Percentiles rank a stretch among this genome's conserved stretches.
Conservation (phyloP, 2,113 vertebrate genomes). For the Lycocorax pyrrhopterus region DNA sequence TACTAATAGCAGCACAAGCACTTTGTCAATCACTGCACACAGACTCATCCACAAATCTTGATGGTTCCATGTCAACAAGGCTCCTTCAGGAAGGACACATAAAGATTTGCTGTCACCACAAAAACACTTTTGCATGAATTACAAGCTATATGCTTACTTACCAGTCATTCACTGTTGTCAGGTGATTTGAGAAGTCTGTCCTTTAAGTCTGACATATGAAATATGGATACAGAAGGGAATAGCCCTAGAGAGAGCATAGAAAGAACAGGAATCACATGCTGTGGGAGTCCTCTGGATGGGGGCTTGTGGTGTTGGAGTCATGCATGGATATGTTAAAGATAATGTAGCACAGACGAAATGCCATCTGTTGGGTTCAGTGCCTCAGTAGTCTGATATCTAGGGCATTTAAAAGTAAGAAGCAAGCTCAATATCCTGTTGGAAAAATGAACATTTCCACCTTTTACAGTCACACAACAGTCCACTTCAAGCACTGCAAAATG, state of each 20-base stretch:
- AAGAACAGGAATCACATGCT: not conserved
- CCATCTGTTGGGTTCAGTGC: not conserved
- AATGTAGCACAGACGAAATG: not conserved
- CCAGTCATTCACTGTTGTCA: slow-evolving; percentile 38
- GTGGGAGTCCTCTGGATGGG: not conserved
- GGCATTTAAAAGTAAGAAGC: not conserved
- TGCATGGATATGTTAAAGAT: not conserved
- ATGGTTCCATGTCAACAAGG: not conserved
- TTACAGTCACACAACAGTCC: not conserved
- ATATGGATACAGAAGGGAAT: not conserved
- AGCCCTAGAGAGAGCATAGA: not conserved
- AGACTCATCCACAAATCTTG: slow-evolving; percentile 37
- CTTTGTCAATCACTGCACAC: slow-evolving; percentile 42
- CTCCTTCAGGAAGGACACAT: not conserved
- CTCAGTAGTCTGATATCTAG: not conserved
- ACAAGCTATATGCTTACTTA: slow-evolving; percentile 37
- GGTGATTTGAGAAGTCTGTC: slow-evolving; percentile 43
- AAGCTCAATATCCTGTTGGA: not conserved
- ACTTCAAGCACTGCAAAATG: not conserved
- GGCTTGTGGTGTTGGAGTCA: not conserved
- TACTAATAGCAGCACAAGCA: slow-evolving; percentile 27
- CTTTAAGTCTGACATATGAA: slow-evolving; percentile 19
- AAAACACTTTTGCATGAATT: slow-evolving; percentile 52
- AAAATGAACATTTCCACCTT: not conserved
- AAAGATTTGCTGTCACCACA: slow-evolving; percentile 57